Conservation (phyloP, 2,888 invertebrate genomes). For the Cylloceria caligata region DNA sequence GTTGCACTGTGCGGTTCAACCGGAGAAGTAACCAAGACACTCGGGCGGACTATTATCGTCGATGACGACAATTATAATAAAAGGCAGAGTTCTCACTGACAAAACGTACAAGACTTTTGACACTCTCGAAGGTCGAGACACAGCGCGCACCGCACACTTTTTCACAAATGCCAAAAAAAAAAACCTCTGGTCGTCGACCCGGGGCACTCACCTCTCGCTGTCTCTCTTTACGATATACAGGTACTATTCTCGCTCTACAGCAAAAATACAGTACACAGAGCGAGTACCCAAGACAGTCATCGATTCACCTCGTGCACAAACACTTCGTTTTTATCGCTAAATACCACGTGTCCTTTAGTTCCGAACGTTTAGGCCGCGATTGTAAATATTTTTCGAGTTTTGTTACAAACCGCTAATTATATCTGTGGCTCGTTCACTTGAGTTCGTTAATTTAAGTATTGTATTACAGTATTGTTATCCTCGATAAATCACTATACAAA, state of each 20-base stretch:
- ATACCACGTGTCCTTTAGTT: conserved; percentile 25
- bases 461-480: conserved; percentile 5
- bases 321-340: conserved; percentile 45
- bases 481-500: conserved; percentile 56
- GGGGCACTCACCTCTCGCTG: conserved; percentile 43
- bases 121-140: conserved; percentile 45
- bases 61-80: not conserved
- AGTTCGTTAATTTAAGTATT: conserved; percentile 26
- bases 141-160: conserved; percentile 50
- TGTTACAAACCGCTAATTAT: conserved; percentile 1
- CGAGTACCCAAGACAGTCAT: conserved; percentile 25
- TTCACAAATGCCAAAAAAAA: conserved; percentile 30
- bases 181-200: conserved; percentile 51
- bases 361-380: not conserved
- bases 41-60: conserved; percentile 1
- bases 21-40: conserved; percentile 37
- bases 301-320: conserved; percentile 67
- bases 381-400: not conserved
- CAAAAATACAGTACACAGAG: conserved; percentile 26
- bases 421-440: not conserved
- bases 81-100: conserved; percentile 44
- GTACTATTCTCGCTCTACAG: conserved; percentile 52
- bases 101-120: conserved; percentile 41
- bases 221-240: conserved; percentile 35
- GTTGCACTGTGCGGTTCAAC: conserved; percentile 7